Percentiles rank a stretch among this genome's conserved stretches.
Conservation (phyloP, 2,797 vertebrate genomes). For the Melanotaenia parkinsoni region DNA sequence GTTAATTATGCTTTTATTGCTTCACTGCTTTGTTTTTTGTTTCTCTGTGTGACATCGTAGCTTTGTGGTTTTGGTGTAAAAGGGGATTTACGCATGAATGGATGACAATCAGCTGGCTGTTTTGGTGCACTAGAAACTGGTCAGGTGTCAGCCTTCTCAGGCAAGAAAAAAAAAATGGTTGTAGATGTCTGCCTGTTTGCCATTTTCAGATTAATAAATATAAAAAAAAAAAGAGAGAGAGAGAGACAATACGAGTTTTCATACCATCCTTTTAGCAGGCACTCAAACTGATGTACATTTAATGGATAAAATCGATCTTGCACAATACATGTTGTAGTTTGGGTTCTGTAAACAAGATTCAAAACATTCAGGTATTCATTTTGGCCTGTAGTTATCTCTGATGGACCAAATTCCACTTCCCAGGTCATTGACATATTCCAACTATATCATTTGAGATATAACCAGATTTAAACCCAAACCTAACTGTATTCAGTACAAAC, state of each 20-base stretch:
- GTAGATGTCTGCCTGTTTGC: constrained; percentile 11
- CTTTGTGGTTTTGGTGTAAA: constrained; percentile 48
- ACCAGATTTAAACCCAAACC: no score
- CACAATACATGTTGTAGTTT: not conserved
- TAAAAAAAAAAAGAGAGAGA: no score
- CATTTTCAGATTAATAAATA: constrained; percentile 32
- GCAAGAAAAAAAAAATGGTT: constrained; percentile 1
- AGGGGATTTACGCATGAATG: constrained; percentile 42
- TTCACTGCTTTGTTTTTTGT: constrained; percentile 52
- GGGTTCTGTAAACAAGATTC: constrained; percentile 2
- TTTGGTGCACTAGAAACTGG: constrained; percentile 24
- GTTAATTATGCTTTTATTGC: constrained; percentile 70
- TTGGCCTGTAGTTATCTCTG: not conserved
- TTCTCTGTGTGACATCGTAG: constrained; percentile 48
- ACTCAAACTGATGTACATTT: not conserved
- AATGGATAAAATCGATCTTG: not conserved
- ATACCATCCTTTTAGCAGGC: constrained; percentile 1
- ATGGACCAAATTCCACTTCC: not conserved
- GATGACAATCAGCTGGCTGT: constrained; percentile 64
- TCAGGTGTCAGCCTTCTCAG: constrained; percentile 3
- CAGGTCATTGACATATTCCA: not conserved
- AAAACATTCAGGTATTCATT: constrained; percentile 3
- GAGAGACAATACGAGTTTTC: not conserved
- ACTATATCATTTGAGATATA: not conserved
- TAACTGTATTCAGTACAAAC: not conserved